Base-by-base conservation (phyloP, 2,888 invertebrate genomes). In the Lasioglossum villosulum region DNA sequence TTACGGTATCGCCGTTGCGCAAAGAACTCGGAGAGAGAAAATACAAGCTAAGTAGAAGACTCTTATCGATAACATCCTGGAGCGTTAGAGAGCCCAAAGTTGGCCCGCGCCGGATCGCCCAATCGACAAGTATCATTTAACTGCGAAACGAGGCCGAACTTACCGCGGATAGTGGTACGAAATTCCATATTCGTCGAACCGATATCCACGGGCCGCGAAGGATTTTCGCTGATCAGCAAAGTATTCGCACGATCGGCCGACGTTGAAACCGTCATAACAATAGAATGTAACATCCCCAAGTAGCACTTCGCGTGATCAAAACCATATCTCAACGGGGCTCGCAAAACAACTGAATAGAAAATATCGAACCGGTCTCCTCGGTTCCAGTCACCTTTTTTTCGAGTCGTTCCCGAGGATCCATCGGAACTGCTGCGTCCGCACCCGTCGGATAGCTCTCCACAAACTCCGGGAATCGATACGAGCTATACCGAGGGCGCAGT, bases 341-440 rank as follows among this genome's bases (percentile, higher is more conserved):
- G 42, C 82, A 76, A 78, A 84, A 88, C 73, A 82, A 75, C 59
- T 71, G 66, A 75, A 86, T 56, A 42, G 71, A 77, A 81, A 86
- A 77, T 80, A 85, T 86, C 80, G 73, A 74, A 70, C 59, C 34
- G 56, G 37, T 39, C 68, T 12, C 23, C 23, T 6, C 68, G 37
- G 10, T 68, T 68, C 34, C 19, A 34, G 19, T 34, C n/a, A 48
- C 30, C 66, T 78, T 75, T 72, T 72, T 68, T 59, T 45, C 63
- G 12, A 23, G 23, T n/a, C 37, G 37, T 68, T 12, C 23, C 48
- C 39, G 8, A 34, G 30, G 27, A 66, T 77, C 80, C 77, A 81
- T 81, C 75, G 86, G 86, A 85, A 86, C 81, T 59, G 88, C 88
- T 82, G 72, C 80, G 88, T 88, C 88, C 70, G 88, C 88, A 84